phyloP scores from a whole-genome alignment of 2,113 vertebrate species.

The Colinus virginianus region DNA sequence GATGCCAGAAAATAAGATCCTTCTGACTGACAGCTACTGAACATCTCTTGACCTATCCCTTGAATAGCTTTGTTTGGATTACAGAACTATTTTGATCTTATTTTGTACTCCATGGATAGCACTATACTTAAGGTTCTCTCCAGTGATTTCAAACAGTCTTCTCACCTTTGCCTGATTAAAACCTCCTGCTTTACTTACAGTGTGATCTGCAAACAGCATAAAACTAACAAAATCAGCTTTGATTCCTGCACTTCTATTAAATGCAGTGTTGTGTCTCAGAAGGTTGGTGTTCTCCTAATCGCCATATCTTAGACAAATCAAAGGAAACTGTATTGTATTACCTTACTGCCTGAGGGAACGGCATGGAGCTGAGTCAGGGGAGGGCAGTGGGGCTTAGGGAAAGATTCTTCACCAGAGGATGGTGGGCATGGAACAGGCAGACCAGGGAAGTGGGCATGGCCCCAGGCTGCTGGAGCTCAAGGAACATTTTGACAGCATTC shows the following conservation, averaged over 20 bases:
- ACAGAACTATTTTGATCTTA: not conserved
- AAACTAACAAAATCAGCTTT: not conserved
- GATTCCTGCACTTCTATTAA: constrained; percentile 5
- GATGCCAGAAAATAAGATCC: not conserved
- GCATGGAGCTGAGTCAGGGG: too few species aligned
- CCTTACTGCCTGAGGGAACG: too few species aligned
- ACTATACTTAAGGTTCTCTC: not conserved
- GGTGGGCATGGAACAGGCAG: too few species aligned
- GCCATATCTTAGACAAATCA: not conserved
- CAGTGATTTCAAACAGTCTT: not conserved
- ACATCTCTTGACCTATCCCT: not conserved
- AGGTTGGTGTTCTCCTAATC: not conserved
- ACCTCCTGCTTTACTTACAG: not conserved
- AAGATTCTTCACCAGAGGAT: too few species aligned
- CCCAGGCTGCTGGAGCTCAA: too few species aligned
- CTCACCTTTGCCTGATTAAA: not conserved
- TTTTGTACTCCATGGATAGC: not conserved
- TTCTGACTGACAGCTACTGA: not conserved
- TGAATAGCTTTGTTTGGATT: not conserved
- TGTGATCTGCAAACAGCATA: not conserved
- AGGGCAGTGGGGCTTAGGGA: too few species aligned
- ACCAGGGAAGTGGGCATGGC: too few species aligned
- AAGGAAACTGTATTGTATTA: not conserved
- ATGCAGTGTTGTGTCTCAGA: not conserved
- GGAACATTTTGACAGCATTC: too few species aligned